A percentile compares a stretch with the other conserved stretches of the same genome.
Evolutionary conservation across 2,797 vertebrate genomes (phyloP).

Genomic region (Clarias platycephalus): DNA sequence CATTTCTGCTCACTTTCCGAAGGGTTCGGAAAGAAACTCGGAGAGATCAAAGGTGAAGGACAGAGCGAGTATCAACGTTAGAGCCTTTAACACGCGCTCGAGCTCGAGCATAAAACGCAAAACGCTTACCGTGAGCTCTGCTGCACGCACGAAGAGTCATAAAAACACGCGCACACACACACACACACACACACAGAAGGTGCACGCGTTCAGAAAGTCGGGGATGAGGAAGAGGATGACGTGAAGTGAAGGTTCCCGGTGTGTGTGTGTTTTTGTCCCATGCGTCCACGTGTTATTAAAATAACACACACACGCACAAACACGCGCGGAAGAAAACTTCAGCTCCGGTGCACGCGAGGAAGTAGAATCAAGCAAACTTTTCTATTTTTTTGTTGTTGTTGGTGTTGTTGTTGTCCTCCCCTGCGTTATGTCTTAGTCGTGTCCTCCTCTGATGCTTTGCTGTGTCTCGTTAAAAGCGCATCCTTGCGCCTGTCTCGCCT

Average conservation of each 20-base stretch:
- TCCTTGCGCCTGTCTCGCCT: slow-evolving; percentile 48
- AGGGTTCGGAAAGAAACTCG: not conserved
- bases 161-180: not conserved
- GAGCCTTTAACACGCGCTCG: not conserved
- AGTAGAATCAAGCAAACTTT: slow-evolving; percentile 11
- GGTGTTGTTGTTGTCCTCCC: not conserved
- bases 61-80: slow-evolving; percentile 26
- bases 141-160: not conserved
- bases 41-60: slow-evolving; percentile 49
- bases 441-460: slow-evolving; percentile 25
- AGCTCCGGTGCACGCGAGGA: not conserved
- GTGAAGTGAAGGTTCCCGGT: not conserved
- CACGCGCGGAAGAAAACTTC: not conserved
- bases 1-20: not conserved
- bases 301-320: not conserved
- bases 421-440: slow-evolving; percentile 48
- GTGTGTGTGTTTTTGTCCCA: not conserved
- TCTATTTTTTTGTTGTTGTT: not conserved
- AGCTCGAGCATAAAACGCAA: slow-evolving; percentile 15
- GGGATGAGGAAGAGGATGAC: no score
- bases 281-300: slow-evolving; percentile 9
- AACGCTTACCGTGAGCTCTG: slow-evolving; percentile 68
- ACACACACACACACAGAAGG: not conserved
- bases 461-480: slow-evolving; percentile 53
- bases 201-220: no score